phyloP scores from a whole-genome alignment of 2,888 invertebrate species.

The Venustoraphidia nigricollis region DNA sequence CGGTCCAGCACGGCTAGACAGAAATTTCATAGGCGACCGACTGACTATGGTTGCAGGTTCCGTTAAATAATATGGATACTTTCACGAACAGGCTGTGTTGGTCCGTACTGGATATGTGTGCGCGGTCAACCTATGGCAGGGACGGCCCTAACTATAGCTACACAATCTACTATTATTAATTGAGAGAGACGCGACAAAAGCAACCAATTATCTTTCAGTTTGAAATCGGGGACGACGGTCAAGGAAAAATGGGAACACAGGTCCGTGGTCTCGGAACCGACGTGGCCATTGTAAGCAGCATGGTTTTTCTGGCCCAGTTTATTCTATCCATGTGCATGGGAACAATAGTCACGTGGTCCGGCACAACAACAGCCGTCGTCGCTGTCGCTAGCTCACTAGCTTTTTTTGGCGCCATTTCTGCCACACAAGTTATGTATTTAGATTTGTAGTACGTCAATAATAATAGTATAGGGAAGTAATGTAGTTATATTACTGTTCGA shows the following conservation, averaged over 20 bases:
- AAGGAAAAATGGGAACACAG: conserved; percentile 37
- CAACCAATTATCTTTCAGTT: conserved; percentile 31
- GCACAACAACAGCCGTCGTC: conserved; percentile 80
- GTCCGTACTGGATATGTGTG: too few relatives aligned
- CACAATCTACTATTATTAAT: neutral
- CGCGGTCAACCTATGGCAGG: too few relatives aligned
- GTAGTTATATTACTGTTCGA: too few relatives aligned
- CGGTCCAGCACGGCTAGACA: too few relatives aligned
- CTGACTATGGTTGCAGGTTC: too few relatives aligned
- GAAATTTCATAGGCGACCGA: too few relatives aligned
- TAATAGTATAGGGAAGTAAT: too few relatives aligned
- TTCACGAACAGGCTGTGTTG: too few relatives aligned
- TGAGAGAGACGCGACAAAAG: neutral
- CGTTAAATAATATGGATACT: too few relatives aligned
- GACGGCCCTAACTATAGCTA: too few relatives aligned
- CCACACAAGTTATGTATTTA: conserved; percentile 78
- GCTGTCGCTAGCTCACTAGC: conserved; percentile 72
- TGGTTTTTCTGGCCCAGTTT: conserved; percentile 90
- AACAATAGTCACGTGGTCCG: conserved; percentile 59
- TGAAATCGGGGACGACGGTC: conserved; percentile 37
- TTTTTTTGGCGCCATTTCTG: conserved; percentile 68
- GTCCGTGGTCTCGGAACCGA: conserved; percentile 89
- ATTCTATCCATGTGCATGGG: conserved; percentile 78
- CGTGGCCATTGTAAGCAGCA: conserved; percentile 85
- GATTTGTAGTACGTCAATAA: conserved; percentile 44